phyloP scores from a whole-genome alignment of 2,888 invertebrate genomes.

The Linnaemya tessellans region DNA sequence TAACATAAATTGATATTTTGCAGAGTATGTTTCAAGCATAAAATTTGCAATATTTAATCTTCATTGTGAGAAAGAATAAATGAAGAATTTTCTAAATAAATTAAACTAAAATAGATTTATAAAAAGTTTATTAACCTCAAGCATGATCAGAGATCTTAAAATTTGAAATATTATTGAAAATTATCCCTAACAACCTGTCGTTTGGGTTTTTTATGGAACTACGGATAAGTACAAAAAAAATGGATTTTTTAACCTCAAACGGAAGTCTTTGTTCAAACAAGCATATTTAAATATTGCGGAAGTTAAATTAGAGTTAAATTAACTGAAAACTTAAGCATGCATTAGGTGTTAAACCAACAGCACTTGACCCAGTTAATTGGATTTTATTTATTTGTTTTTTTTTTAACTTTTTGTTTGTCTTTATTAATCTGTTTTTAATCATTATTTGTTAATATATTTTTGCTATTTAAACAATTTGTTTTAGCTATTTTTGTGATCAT shows the following conservation, averaged over 20 bases:
- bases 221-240: not conserved
- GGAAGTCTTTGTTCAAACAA: slow-evolving; percentile 54
- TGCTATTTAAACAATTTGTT: too few relatives aligned
- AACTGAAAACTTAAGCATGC: not conserved
- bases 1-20: too few relatives aligned
- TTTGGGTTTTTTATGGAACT: not conserved
- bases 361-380: slow-evolving; percentile 52
- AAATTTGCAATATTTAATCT: too few relatives aligned
- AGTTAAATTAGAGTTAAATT: slow-evolving; percentile 17
- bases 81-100: too few relatives aligned
- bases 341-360: slow-evolving; percentile 1
- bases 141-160: not conserved
- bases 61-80: too few relatives aligned
- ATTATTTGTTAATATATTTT: not conserved
- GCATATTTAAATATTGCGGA: slow-evolving; percentile 16
- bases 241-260: not conserved
- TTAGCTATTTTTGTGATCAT: too few relatives aligned
- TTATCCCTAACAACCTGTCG: not conserved
- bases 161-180: not conserved
- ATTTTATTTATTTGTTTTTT: too few relatives aligned
- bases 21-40: too few relatives aligned
- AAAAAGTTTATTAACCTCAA: not conserved
- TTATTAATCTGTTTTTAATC: not conserved
- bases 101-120: not conserved
- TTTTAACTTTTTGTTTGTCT: not conserved